phyloP scores from a whole-genome alignment of 2,888 invertebrate species.

The Urechis unicinctus region DNA sequence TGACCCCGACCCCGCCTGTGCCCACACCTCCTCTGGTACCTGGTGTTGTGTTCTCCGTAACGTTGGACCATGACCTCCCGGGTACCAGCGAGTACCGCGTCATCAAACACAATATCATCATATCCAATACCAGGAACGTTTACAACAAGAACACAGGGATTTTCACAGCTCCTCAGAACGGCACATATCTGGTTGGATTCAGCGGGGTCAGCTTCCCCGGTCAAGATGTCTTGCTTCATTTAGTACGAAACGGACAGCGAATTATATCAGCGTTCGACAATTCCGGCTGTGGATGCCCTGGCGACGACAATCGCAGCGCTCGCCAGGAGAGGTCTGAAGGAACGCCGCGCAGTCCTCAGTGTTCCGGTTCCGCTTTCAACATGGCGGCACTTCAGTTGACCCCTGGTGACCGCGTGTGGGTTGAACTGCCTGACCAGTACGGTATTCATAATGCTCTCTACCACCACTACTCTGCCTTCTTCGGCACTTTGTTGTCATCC shows the following conservation, averaged over 20 bases:
- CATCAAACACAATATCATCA: slow-evolving; percentile 11
- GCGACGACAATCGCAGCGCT: neutral
- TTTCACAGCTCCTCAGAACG: slow-evolving; percentile 21
- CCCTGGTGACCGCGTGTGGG: slow-evolving; percentile 20
- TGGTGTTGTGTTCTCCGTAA: slow-evolving; percentile 19
- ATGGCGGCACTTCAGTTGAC: slow-evolving; percentile 14
- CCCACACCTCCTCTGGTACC: slow-evolving; percentile 1
- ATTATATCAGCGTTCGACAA: slow-evolving; percentile 23
- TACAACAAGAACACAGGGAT: slow-evolving; percentile 17
- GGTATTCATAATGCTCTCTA: slow-evolving; percentile 23
- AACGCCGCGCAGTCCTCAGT: slow-evolving; percentile 5
- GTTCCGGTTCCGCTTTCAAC: slow-evolving; percentile 21
- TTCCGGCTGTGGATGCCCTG: slow-evolving; percentile 20
- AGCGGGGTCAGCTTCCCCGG: slow-evolving; percentile 22
- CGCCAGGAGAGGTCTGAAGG: neutral
- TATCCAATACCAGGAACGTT: slow-evolving; percentile 11
- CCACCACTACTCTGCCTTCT: slow-evolving; percentile 24
- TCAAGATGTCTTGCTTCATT: slow-evolving; percentile 22
- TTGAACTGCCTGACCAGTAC: slow-evolving; percentile 21
- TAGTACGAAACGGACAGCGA: slow-evolving; percentile 20
- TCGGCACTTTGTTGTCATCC: slow-evolving; percentile 9
- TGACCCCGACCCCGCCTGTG: neutral
- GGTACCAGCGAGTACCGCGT: slow-evolving; percentile 14
- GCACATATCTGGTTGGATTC: slow-evolving; percentile 20
- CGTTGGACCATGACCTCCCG: slow-evolving; percentile 19